These are phyloP conservation scores for Holotrichia oblita DNA, from an alignment of 1,140 invertebrate genomes.

Conservation along the genomic window DNA sequence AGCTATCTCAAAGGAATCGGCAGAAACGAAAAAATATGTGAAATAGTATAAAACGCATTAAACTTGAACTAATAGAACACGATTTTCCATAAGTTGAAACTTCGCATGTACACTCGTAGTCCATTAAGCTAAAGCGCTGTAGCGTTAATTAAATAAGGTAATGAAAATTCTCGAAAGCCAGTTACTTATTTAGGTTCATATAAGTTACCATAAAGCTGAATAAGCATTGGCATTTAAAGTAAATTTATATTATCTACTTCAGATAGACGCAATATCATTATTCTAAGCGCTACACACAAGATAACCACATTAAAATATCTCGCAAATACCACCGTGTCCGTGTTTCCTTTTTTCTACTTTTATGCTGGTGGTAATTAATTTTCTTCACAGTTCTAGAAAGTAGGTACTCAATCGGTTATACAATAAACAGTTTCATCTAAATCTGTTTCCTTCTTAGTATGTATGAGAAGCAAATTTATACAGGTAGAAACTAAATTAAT, in stretches of 20 bases:
- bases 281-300: neutral
- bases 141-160: slow-evolving; percentile 35
- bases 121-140: neutral
- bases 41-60: neutral
- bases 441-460: neutral
- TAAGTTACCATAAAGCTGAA: slow-evolving; percentile 24
- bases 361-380: neutral
- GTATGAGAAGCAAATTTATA: neutral
- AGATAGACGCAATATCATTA: neutral
- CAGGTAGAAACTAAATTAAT: neutral
- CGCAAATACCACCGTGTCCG: neutral
- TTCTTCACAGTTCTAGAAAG: neutral
- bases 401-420: no score
- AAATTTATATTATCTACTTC: slow-evolving; percentile 36
- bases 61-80: slow-evolving; percentile 20
- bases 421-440: no score
- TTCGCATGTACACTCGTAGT: neutral
- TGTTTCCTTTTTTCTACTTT: neutral
- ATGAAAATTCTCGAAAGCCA: slow-evolving; percentile 37
- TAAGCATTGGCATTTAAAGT: slow-evolving; percentile 28
- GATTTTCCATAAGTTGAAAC: neutral
- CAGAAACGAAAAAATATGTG: neutral
- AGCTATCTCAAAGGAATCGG: neutral
- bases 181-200: slow-evolving; percentile 27
- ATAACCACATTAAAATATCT: slow-evolving; percentile 36